These are phyloP conservation scores for Subacronicta megacephala DNA, from an alignment of 2,888 invertebrate genomes.

Conservation along the genomic window DNA sequence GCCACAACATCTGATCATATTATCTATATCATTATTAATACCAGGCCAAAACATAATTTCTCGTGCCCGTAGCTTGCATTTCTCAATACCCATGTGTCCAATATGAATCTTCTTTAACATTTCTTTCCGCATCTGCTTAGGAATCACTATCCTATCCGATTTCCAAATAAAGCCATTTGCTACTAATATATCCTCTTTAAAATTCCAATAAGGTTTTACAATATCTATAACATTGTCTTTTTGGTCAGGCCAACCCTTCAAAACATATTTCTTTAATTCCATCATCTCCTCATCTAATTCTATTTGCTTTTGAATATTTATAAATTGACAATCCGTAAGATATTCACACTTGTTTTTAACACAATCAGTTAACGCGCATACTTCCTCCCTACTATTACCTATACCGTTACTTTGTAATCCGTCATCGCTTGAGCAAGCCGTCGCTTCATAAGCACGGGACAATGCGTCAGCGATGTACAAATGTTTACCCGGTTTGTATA, in stretches of 20 bases:
- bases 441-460: constrained; percentile 22
- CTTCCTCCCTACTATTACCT: background rate
- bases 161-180: constrained; percentile 40
- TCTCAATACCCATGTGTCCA: constrained; percentile 47
- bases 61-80: constrained; percentile 36
- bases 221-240: constrained; percentile 6
- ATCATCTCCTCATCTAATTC: constrained; percentile 16
- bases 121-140: constrained; percentile 18
- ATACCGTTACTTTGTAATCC: too few species aligned
- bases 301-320: constrained; percentile 27
- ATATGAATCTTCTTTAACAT: constrained; percentile 40
- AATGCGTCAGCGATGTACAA: constrained; percentile 48
- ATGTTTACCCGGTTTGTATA: constrained; percentile 48
- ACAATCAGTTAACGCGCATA: constrained; percentile 15
- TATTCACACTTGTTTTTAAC: too few species aligned
- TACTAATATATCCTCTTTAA: constrained; percentile 29
- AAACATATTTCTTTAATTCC: constrained; percentile 7
- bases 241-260: constrained; percentile 3
- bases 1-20: constrained; percentile 37
- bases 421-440: background rate
- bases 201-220: constrained; percentile 19
- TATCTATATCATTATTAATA: constrained; percentile 36
- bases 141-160: constrained; percentile 35
- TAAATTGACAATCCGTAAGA: constrained; percentile 27
- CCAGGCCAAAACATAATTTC: constrained; percentile 49